These are phyloP conservation scores for Tolmerus cingulatus DNA, from an alignment of 2,888 invertebrate genomes.

Conservation along the genomic window DNA sequence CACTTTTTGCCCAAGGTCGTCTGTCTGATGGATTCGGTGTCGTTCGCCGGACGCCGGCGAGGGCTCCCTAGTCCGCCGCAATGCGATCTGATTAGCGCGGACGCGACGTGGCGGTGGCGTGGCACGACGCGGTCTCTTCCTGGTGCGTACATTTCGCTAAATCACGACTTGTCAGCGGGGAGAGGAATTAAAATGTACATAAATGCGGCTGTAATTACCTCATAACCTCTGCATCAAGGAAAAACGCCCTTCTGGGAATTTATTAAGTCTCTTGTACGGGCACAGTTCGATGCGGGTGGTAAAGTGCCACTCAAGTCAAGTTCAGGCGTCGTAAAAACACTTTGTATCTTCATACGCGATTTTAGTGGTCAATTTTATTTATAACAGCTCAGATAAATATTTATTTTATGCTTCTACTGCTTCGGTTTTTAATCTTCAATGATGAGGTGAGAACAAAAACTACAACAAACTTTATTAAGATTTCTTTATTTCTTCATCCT, in stretches of 20 bases:
- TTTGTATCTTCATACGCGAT: neutral
- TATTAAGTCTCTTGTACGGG: neutral
- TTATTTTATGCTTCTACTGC: neutral
- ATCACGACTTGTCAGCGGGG: neutral
- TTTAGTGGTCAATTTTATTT: neutral
- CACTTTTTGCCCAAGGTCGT: constrained; percentile 1
- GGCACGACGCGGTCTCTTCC: neutral
- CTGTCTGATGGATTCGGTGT: neutral
- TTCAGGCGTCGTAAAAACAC: neutral
- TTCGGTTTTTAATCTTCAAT: neutral
- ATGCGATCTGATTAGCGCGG: neutral
- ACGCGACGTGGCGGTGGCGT: neutral
- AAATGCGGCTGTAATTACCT: neutral
- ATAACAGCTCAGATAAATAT: neutral
- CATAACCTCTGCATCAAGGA: neutral
- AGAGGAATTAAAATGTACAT: neutral
- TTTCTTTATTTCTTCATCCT: too few species aligned
- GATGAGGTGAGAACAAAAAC: too few species aligned
- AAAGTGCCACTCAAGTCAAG: neutral
- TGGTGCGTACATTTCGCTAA: neutral
- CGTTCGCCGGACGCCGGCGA: neutral
- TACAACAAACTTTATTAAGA: too few species aligned
- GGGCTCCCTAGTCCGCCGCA: neutral
- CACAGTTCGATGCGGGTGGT: neutral
- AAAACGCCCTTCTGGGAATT: neutral